Percentiles rank a stretch among this genome's conserved stretches.
These are phyloP conservation scores for Drosophila koepferae DNA, from an alignment of 2,888 invertebrate species.

Conservation along the genomic window DNA sequence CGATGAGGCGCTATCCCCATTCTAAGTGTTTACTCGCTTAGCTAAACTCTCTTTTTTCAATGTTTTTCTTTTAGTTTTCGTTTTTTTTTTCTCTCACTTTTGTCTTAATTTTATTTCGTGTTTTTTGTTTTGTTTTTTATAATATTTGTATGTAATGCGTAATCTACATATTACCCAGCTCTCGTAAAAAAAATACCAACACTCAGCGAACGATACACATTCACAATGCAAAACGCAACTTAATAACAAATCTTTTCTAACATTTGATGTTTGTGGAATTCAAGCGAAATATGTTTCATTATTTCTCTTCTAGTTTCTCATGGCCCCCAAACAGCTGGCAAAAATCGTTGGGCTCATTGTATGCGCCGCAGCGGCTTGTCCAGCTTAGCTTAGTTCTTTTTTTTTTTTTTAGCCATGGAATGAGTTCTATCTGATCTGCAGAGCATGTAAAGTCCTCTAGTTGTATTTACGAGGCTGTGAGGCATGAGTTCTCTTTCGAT, in stretches of 20 bases:
- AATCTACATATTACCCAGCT: constrained; percentile 21
- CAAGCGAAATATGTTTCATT: neutral
- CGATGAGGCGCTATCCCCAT: constrained; percentile 7
- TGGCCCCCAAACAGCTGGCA: constrained; percentile 18
- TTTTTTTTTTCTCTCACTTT: constrained; percentile 8
- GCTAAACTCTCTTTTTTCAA: constrained; percentile 28
- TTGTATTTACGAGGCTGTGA: constrained; percentile 17
- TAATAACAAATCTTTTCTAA: constrained; percentile 14
- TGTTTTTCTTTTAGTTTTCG: too few species aligned
- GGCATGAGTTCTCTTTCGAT: constrained; percentile 11
- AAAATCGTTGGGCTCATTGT: constrained; percentile 29
- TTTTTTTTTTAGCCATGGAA: neutral
- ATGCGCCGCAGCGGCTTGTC: constrained; percentile 31
- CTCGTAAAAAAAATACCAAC: constrained; percentile 19
- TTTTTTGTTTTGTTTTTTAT: constrained; percentile 12
- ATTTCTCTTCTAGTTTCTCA: neutral
- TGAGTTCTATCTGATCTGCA: neutral
- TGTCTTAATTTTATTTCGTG: constrained; percentile 19
- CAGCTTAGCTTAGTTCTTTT: constrained; percentile 6
- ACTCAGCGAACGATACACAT: constrained; percentile 18
- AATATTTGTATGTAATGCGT: constrained; percentile 22
- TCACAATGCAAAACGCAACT: constrained; percentile 24
- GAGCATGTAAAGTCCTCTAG: constrained; percentile 3
- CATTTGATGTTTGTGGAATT: constrained; percentile 10
- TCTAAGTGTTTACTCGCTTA: constrained; percentile 26